Base-by-base conservation (phyloP, 2,113 vertebrate species). In the Puma concolor region DNA sequence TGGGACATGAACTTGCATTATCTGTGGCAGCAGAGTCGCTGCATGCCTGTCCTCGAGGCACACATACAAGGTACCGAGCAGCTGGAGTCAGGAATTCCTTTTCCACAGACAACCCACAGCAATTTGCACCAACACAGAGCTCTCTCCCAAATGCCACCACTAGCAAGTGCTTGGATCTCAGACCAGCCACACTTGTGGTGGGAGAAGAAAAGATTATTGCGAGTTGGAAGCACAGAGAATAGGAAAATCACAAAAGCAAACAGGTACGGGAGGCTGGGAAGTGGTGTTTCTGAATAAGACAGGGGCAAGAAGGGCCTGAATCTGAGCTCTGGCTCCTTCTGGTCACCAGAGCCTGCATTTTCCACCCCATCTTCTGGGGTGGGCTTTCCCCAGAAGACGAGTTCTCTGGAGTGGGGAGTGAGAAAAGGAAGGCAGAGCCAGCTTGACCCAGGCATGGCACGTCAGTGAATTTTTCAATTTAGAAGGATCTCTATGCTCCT, bases 371-470 rank as follows among this genome's bases (percentile, higher is more conserved):
- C 29, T 64, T 71, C 9, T 82, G 11, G 63, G 12, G 38, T 77
- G 41, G 41, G 27, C 27, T 77, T 48, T 77, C 74, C 13, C 80
- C 41, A 29, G 54, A 69, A 66, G 16, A 36, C 11, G 12, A 4
- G 29, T 29, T 84, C 21, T 33, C 41, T 16, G 17, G 41, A 4
- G 19, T 9, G n/a, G 21, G 52, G 48, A 14, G 14, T 21, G 41
- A 33, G 66, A 44, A 72, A 82, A 71, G n/a, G 38, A 87, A 31
- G 21, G 44, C 21, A 12, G 25, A 11, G 9, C 44, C 13, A 23
- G 48, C 7, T n/a, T 0, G 1, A n/a, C 27, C 38, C 16, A 1
- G 4, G 67, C 2, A 11, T 36, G n/a, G 38, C 29, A 13, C 0
- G 2, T 15, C 25, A 15, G 60, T 4, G 64, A 7, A 31, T 3